Conservation (phyloP, 64 coral and sea anemone species). For the Montipora efflorescens region DNA sequence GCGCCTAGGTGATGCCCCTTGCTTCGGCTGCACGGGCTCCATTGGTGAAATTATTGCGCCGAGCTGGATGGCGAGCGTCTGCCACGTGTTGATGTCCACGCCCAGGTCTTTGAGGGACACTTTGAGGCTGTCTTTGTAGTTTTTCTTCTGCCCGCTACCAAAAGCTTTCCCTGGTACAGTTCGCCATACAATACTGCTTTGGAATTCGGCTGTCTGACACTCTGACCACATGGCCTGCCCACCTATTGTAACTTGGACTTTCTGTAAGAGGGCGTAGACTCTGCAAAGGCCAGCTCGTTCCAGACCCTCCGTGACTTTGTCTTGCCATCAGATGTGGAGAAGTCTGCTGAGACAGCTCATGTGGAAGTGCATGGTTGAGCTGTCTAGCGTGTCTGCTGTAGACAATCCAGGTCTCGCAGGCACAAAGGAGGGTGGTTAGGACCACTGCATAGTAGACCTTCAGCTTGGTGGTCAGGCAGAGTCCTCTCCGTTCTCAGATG, state of each 20-base stretch:
- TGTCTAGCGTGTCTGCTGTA: too few species aligned
- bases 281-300: background rate
- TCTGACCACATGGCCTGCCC: background rate
- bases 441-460: too few species aligned
- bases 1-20: background rate
- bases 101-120: constrained; percentile 1
- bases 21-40: background rate
- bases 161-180: too few species aligned
- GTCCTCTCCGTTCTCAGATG: background rate
- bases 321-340: background rate
- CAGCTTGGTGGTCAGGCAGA: background rate
- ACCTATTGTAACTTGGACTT: background rate
- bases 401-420: too few species aligned
- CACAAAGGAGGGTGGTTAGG: too few species aligned
- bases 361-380: too few species aligned
- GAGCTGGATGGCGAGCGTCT: too few species aligned
- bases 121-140: background rate
- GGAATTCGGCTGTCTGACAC: background rate
- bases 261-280: background rate
- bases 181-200: background rate
- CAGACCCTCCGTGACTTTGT: background rate
- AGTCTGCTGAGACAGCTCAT: background rate
- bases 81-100: too few species aligned
- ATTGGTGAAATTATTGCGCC: background rate
- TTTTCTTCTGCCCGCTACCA: background rate